A percentile compares a stretch with the other conserved stretches of the same genome.
phyloP scores from a whole-genome alignment of 2,888 invertebrate genomes.

The Eutolmus rufibarbis region DNA sequence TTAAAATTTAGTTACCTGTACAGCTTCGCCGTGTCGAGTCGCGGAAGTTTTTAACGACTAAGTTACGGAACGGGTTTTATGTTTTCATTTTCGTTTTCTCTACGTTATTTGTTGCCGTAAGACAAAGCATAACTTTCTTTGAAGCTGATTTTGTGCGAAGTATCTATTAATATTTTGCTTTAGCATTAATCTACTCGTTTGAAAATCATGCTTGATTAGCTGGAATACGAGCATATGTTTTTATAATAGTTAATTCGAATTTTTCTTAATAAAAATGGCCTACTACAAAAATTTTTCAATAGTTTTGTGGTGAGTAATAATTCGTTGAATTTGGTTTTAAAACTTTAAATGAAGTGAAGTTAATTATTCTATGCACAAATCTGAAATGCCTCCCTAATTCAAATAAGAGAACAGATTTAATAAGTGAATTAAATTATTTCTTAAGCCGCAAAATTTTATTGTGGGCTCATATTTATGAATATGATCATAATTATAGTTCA shows the following conservation, averaged over 20 bases:
- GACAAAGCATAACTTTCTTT: constrained; percentile 19
- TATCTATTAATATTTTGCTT: neutral
- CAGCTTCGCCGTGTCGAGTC: constrained; percentile 2
- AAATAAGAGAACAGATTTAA: neutral
- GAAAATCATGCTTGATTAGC: neutral
- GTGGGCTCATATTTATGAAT: neutral
- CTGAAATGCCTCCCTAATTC: neutral
- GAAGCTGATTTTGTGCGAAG: neutral
- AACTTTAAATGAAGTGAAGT: neutral
- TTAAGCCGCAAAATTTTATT: neutral
- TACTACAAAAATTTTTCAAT: neutral
- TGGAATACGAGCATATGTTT: neutral
- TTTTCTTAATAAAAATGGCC: neutral
- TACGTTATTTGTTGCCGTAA: neutral
- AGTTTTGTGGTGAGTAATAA: neutral
- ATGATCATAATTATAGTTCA: neutral
- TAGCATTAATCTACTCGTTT: neutral
- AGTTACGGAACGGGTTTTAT: constrained; percentile 26
- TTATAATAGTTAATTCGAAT: neutral
- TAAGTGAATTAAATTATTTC: neutral
- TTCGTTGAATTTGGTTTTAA: neutral
- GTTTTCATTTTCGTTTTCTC: constrained; percentile 23
- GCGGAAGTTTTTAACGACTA: neutral
- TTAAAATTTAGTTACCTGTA: constrained; percentile 9
- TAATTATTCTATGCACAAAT: neutral